phyloP scores from a whole-genome alignment of 2,888 invertebrate genomes.

The Maniola hyperantus region DNA sequence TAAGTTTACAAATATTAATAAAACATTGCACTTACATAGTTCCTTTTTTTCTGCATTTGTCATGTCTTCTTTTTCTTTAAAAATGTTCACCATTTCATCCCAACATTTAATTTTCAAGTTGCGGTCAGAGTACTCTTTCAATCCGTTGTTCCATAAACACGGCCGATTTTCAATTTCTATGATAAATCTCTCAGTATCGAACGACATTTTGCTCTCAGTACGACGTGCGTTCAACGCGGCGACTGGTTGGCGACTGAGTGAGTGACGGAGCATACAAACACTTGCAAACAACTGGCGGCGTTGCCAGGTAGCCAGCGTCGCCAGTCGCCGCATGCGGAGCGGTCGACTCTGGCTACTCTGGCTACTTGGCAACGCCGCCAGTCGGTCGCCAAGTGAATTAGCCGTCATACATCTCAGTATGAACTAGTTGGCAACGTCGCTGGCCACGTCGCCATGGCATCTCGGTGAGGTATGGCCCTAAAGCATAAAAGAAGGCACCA shows the following conservation, averaged over 20 bases:
- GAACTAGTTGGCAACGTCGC: constrained; percentile 18
- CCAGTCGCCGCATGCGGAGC: constrained; percentile 4
- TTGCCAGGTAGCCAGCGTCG: constrained; percentile 4
- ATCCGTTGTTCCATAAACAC: constrained; percentile 4
- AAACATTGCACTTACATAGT: constrained; percentile 4
- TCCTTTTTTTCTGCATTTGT: constrained; percentile 4
- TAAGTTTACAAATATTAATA: neutral
- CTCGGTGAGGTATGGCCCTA: neutral
- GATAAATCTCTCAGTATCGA: constrained; percentile 4
- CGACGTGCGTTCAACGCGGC: constrained; percentile 4
- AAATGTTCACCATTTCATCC: constrained; percentile 4
- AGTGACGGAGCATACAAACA: constrained; percentile 4
- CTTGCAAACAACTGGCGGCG: constrained; percentile 2
- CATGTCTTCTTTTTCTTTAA: constrained; percentile 4
- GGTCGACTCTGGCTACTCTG: constrained; percentile 14
- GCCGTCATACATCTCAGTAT: constrained; percentile 17
- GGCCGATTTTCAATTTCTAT: constrained; percentile 4
- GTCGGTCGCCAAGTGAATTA: constrained; percentile 17
- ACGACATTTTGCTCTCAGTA: constrained; percentile 4
- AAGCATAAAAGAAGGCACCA: too few relatives aligned
- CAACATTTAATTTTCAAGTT: constrained; percentile 4
- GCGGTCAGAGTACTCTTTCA: constrained; percentile 4
- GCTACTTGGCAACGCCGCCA: constrained; percentile 18
- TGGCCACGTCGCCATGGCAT: constrained; percentile 11
- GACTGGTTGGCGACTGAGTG: constrained; percentile 4